phyloP scores from a whole-genome alignment of 2,888 invertebrate genomes.

The Tolmerus cingulatus region DNA sequence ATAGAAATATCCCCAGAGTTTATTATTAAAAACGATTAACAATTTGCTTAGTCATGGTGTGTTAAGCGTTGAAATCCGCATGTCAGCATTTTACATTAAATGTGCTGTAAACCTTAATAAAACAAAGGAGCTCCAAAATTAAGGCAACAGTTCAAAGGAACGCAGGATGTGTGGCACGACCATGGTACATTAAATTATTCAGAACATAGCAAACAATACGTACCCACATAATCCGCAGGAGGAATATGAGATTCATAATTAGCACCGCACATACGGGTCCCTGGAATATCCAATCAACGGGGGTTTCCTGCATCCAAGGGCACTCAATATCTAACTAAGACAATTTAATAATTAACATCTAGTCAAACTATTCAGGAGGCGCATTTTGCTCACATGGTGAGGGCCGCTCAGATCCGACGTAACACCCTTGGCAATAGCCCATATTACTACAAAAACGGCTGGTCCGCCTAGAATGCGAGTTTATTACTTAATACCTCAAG shows the following conservation, averaged over 20 bases:
- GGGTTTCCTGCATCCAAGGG: constrained; percentile 81
- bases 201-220: constrained; percentile 58
- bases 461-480: constrained; percentile 57
- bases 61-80: neutral
- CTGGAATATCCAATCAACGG: constrained; percentile 88
- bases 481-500: neutral
- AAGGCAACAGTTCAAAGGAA: neutral
- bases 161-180: neutral
- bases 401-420: constrained; percentile 49
- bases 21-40: neutral
- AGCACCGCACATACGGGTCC: constrained; percentile 84
- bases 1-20: neutral
- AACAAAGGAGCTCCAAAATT: neutral
- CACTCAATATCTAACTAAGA: constrained; percentile 68
- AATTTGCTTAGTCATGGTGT: neutral
- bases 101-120: neutral
- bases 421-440: constrained; percentile 60
- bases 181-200: neutral
- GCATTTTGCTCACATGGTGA: constrained; percentile 27
- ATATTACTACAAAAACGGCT: constrained; percentile 59
- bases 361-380: neutral
- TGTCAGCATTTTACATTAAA: neutral
- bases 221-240: constrained; percentile 89
- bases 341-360: neutral
- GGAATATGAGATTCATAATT: constrained; percentile 81